Conservation (phyloP, 2,888 invertebrate genomes). For the Pantelozetes paolii region DNA sequence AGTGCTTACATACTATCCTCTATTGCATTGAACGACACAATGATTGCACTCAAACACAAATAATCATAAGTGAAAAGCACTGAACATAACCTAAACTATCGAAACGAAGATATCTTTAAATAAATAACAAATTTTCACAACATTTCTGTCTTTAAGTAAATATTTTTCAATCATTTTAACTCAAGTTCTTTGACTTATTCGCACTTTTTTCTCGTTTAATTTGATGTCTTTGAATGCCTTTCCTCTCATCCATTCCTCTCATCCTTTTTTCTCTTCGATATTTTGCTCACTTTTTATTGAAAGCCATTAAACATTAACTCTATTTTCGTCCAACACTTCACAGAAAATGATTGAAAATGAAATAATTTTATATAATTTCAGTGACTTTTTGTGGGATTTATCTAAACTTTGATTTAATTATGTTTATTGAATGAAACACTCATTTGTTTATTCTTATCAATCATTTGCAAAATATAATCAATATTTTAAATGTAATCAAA, state of each 20-base stretch:
- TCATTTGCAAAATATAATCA: too few species aligned
- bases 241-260: too few species aligned
- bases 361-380: too few species aligned
- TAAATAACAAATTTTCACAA: constrained; percentile 22
- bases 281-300: not conserved
- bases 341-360: too few species aligned
- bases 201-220: not conserved
- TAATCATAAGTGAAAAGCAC: not conserved
- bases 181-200: constrained; percentile 20
- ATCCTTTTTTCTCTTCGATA: not conserved
- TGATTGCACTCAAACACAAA: not conserved
- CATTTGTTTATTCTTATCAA: too few species aligned
- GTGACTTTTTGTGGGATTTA: too few species aligned
- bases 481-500: too few species aligned
- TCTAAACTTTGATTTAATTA: too few species aligned
- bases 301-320: not conserved
- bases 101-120: not conserved
- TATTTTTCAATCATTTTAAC: not conserved
- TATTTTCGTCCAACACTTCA: too few species aligned
- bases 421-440: too few species aligned
- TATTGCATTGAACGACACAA: not conserved
- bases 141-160: not conserved
- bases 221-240: not conserved
- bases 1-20: not conserved
- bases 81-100: not conserved